Conservation (phyloP, 2,113 vertebrate genomes). For the Hipposideros armiger region DNA sequence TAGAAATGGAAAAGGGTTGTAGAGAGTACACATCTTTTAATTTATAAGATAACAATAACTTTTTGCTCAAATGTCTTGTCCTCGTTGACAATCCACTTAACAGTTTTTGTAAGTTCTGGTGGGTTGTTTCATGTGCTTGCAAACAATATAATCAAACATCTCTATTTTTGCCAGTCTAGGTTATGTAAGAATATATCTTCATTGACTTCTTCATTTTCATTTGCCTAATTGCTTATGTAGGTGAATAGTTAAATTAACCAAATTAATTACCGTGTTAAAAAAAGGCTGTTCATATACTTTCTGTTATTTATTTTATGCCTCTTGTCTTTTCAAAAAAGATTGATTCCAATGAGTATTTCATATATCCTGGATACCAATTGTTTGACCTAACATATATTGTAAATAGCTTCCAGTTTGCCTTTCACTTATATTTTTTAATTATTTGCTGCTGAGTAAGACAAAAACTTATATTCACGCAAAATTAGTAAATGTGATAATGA, state of each 20-base stretch:
- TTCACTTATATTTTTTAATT: neutral
- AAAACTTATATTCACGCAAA: neutral
- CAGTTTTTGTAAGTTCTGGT: neutral
- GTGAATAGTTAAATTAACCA: neutral
- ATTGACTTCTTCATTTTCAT: neutral
- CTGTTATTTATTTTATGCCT: neutral
- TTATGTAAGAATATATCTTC: neutral
- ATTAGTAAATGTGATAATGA: neutral
- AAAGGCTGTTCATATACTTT: neutral
- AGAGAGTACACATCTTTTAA: neutral
- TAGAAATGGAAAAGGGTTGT: neutral
- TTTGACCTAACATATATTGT: neutral
- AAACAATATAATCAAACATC: neutral
- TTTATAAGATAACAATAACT: neutral
- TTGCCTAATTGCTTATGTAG: neutral
- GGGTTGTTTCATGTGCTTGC: neutral
- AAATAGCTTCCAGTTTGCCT: neutral
- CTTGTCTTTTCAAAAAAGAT: neutral
- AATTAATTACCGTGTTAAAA: neutral
- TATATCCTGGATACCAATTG: neutral
- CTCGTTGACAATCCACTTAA: neutral
- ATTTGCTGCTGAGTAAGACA: neutral
- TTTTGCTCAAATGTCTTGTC: neutral
- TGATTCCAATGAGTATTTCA: neutral
- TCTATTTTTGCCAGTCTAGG: neutral